Percentiles rank a stretch among this genome's conserved stretches.
phyloP scores from a whole-genome alignment of 2,113 vertebrate species.

The Syngnathus typhle region DNA sequence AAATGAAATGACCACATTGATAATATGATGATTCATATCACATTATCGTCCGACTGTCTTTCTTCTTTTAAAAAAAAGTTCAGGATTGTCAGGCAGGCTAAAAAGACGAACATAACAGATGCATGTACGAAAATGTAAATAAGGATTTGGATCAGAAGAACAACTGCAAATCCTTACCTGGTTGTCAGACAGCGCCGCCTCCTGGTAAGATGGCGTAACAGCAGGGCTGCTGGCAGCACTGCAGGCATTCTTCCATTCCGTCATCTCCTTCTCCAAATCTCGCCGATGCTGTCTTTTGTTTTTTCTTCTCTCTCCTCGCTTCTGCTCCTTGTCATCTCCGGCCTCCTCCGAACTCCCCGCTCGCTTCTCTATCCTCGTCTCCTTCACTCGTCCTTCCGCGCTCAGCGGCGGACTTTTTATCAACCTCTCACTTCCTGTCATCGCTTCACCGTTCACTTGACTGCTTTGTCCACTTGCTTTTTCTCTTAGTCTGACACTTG shows the following conservation, averaged over 20 bases:
- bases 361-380: conserved; percentile 30
- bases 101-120: neutral
- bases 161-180: conserved; percentile 47
- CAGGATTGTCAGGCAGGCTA: too few species aligned
- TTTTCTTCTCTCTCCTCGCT: conserved; percentile 32
- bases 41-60: too few species aligned
- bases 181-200: conserved; percentile 58
- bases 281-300: conserved; percentile 62
- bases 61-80: too few species aligned
- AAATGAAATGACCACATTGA: too few species aligned
- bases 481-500: conserved; percentile 36
- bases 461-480: conserved; percentile 24
- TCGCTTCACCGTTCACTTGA: conserved; percentile 39
- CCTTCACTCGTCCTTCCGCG: conserved; percentile 26
- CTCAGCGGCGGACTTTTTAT: conserved; percentile 26
- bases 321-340: conserved; percentile 29
- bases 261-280: conserved; percentile 43
- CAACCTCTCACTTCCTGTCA: conserved; percentile 33
- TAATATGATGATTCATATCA: too few species aligned
- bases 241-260: conserved; percentile 68
- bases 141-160: neutral
- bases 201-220: conserved; percentile 52
- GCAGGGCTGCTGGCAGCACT: conserved; percentile 43
- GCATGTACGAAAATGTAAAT: neutral
- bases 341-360: conserved; percentile 35